Percentiles rank a stretch among this genome's conserved stretches.
phyloP scores from a whole-genome alignment of 2,113 vertebrate species.

The Festucalex cinctus region DNA sequence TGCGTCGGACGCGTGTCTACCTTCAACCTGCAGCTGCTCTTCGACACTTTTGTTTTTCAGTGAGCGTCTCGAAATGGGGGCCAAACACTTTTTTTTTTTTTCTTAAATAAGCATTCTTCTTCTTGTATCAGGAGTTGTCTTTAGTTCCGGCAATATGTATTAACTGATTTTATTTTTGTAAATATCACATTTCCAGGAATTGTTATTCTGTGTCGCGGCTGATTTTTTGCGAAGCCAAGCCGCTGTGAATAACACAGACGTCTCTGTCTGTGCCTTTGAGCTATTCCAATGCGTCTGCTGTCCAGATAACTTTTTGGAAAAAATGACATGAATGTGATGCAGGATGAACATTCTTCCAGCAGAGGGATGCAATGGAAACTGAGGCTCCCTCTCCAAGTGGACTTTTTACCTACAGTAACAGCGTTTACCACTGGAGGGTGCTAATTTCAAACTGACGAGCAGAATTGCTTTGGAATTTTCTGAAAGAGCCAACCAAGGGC shows the following conservation, averaged over 20 bases:
- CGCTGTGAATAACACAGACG: background rate
- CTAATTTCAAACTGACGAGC: slow-evolving; percentile 22
- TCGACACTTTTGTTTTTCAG: slow-evolving; percentile 28
- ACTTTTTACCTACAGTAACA: slow-evolving; percentile 26
- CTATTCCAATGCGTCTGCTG: background rate
- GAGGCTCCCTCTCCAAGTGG: slow-evolving; percentile 1
- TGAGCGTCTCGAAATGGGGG: slow-evolving; percentile 14
- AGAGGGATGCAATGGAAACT: slow-evolving; percentile 55
- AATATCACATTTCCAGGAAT: background rate
- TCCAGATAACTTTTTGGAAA: background rate
- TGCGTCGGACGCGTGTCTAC: slow-evolving; percentile 39
- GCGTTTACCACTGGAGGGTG: slow-evolving; percentile 60
- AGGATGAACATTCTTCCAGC: slow-evolving; percentile 55
- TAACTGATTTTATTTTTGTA: background rate
- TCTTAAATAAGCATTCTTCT: background rate
- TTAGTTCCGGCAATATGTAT: background rate
- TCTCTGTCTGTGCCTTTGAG: background rate
- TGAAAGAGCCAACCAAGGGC: background rate
- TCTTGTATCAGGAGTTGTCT: background rate
- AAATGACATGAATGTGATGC: slow-evolving; percentile 20
- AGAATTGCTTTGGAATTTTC: slow-evolving; percentile 22
- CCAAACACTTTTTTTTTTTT: slow-evolving; percentile 5
- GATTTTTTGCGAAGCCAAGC: background rate
- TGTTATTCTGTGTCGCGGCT: background rate
- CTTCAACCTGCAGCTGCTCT: slow-evolving; percentile 52